Evolutionary conservation across 2,113 vertebrate species (phyloP).

Genomic region (Pluvianellus socialis): DNA sequence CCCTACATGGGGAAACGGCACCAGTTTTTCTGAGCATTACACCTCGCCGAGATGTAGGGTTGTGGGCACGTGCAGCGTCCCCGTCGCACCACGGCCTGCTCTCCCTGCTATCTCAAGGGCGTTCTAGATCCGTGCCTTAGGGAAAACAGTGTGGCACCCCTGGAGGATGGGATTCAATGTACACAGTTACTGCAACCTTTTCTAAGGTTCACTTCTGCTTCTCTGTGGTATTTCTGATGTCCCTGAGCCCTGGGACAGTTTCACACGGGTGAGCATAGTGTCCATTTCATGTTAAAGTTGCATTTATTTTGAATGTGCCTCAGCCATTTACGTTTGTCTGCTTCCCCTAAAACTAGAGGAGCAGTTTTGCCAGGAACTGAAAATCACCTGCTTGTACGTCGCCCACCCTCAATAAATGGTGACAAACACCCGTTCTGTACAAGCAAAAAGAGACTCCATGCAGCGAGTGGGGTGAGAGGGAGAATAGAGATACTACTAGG

Average conservation of each 20-base stretch:
- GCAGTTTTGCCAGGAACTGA: background rate
- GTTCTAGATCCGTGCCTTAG: background rate
- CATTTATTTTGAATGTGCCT: background rate
- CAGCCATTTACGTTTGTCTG: background rate
- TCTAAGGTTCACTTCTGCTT: background rate
- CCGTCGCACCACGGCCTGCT: background rate
- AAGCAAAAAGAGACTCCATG: background rate
- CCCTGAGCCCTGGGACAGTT: background rate
- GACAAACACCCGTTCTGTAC: background rate
- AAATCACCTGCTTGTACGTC: background rate
- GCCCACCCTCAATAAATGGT: background rate
- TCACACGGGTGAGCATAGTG: background rate
- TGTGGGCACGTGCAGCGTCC: fast-evolving
- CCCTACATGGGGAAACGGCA: fast-evolving
- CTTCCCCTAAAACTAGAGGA: background rate
- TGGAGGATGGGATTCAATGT: background rate
- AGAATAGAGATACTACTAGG: background rate
- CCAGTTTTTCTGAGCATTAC: background rate
- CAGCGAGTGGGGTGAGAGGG: background rate
- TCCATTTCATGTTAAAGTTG: background rate
- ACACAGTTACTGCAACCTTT: background rate
- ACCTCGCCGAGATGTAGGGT: fast-evolving
- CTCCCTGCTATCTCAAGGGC: background rate
- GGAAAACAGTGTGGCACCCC: background rate
- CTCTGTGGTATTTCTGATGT: background rate